These are phyloP conservation scores for Pseudanteris insignis DNA, from an alignment of 2,888 invertebrate species.

Conservation along the genomic window DNA sequence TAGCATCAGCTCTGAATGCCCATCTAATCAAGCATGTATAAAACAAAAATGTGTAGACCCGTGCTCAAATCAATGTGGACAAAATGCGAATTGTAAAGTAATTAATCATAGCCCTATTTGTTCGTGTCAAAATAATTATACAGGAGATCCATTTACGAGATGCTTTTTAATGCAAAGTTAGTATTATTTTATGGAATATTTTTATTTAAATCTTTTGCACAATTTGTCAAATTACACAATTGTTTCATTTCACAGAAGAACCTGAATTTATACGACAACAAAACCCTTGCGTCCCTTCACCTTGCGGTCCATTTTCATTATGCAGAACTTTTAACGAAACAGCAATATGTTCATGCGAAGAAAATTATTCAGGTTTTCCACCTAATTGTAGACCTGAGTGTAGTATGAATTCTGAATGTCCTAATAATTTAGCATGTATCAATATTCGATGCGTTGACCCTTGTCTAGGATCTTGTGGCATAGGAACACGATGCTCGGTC, in stretches of 20 bases:
- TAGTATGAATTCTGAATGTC: conserved; percentile 80
- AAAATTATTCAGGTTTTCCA: conserved; percentile 66
- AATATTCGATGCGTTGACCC: conserved; percentile 83
- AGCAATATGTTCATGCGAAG: conserved; percentile 75
- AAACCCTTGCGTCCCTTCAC: conserved; percentile 75
- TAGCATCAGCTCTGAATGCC: conserved; percentile 80
- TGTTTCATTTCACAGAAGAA: conserved; percentile 13
- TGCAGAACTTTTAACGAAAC: conserved; percentile 72
- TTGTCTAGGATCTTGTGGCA: conserved; percentile 76
- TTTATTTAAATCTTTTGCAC: no score
- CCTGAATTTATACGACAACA: conserved; percentile 61
- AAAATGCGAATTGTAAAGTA: conserved; percentile 82
- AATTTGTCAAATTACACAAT: not conserved
- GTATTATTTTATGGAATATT: not conserved
- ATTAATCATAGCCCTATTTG: conserved; percentile 84
- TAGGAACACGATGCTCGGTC: conserved; percentile 73
- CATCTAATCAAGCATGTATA: conserved; percentile 77
- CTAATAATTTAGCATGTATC: conserved; percentile 76
- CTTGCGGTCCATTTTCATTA: conserved; percentile 76
- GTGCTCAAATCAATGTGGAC: conserved; percentile 68
- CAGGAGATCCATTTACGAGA: conserved; percentile 73
- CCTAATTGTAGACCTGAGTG: conserved; percentile 69
- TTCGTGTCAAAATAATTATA: conserved; percentile 80
- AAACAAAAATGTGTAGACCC: conserved; percentile 77
- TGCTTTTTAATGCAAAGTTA: conserved; percentile 59